Evolutionary conservation across 2,113 vertebrate genomes (phyloP), one percentile per base, ranked within the genome.

Genomic region (Gambusia affinis): DNA sequence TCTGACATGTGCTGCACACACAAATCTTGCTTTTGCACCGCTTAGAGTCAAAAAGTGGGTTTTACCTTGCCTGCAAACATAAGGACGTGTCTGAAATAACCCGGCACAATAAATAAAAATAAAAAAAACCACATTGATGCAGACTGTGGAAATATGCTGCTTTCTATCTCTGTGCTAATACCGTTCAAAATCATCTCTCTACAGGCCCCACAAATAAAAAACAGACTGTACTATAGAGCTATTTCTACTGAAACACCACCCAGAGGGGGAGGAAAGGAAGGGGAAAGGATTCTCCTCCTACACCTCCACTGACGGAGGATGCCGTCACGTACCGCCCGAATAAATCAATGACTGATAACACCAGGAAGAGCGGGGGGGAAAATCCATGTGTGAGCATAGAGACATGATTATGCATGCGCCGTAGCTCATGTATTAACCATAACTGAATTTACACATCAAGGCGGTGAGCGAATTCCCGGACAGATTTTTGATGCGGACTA

Each of bases 381-480:
- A 72, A 71, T 24, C 27, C 71, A 74, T 8, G 76, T 42, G 75
- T 83, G 83, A 85, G 81, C 72, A 51, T 64, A 78, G 66, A 85
- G 87, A 67, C 82, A 75, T 83, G 86, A 89, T 90, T 91, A 93
- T 91, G 89, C 87, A 83, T 88, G 85, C 88, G 87, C 79, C 19
- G 73, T 79, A 67, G 79, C 90, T 93, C 92, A 93, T 93, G 90
- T 92, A 92, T 92, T 86, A 94, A 94, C 89, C 93, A 94, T 94
- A 67, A 80, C 76, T 70, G 80, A 88, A 94, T 94, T 93, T 93
- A 94, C 92, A 93, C 93, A 94, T 94, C 93, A 94, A 93, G 91
- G 91, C 81, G 7, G 85, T 89, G 87, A 92, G 92, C 91, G 89
- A 91, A 93, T 92, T 83, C 90, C 14, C 63, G 84, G 87, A 92